Evolutionary conservation across 2,888 invertebrate genomes (phyloP).

Genomic region (Caenorhabditis auriculariae): DNA sequence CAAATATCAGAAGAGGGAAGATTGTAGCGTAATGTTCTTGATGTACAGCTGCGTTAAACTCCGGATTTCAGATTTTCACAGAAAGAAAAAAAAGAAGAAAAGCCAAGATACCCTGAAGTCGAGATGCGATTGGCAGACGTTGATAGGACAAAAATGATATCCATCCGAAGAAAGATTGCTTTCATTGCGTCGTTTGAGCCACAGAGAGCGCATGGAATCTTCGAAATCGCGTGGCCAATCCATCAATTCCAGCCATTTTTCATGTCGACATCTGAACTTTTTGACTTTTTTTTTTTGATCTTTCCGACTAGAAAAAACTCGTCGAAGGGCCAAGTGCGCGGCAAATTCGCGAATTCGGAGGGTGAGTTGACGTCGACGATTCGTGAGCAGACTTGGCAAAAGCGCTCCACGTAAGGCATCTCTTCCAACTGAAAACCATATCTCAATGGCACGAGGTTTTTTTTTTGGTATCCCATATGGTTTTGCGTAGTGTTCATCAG

Average conservation of each 20-base stretch:
- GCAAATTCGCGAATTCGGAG: too few relatives aligned
- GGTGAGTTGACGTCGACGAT: too few relatives aligned
- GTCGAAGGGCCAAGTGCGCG: slow-evolving; percentile 39
- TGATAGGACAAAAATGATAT: slow-evolving; percentile 35
- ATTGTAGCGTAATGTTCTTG: too few relatives aligned
- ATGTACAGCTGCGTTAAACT: too few relatives aligned
- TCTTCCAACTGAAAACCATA: slow-evolving; percentile 13
- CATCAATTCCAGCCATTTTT: slow-evolving; percentile 42
- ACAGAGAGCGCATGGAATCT: slow-evolving; percentile 32
- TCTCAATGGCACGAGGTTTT: too few relatives aligned
- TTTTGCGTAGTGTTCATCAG: too few relatives aligned
- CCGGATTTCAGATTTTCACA: too few relatives aligned
- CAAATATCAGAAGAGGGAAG: too few relatives aligned
- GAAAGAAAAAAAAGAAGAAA: too few relatives aligned
- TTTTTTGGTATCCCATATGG: too few relatives aligned
- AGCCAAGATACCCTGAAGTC: slow-evolving; percentile 16
- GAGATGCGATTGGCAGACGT: slow-evolving; percentile 35
- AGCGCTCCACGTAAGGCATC: slow-evolving; percentile 19
- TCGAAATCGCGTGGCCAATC: slow-evolving; percentile 35
- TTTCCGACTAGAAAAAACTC: slow-evolving; percentile 12
- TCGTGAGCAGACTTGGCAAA: slow-evolving; percentile 33
- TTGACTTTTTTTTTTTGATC: not conserved
- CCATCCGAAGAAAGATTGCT: slow-evolving; percentile 7
- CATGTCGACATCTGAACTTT: slow-evolving; percentile 18
- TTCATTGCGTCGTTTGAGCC: slow-evolving; percentile 31